Percentiles rank a stretch among this genome's conserved stretches.
Evolutionary conservation across 2,797 vertebrate genomes (phyloP).

Genomic region (Pseudopleuronectes americanus): DNA sequence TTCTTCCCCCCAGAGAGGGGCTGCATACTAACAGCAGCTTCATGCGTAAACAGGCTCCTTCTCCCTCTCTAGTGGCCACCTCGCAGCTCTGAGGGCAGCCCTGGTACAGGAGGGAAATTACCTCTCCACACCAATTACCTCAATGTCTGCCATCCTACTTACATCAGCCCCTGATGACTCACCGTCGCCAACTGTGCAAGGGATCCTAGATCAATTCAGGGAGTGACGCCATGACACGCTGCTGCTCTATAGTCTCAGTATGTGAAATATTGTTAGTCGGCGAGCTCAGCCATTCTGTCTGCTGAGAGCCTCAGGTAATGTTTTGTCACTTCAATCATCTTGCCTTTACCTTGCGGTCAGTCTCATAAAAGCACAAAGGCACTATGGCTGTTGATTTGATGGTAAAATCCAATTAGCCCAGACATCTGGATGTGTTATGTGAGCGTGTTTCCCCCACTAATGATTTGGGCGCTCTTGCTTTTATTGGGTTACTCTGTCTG

Average conservation of each 20-base stretch:
- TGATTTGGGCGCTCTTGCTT: slow-evolving; percentile 91
- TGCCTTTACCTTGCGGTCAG: slow-evolving; percentile 83
- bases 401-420: slow-evolving; percentile 95
- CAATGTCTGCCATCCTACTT: slow-evolving; percentile 57
- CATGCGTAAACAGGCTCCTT: slow-evolving; percentile 62
- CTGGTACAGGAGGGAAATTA: slow-evolving; percentile 69
- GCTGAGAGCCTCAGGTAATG: slow-evolving; percentile 76
- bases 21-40: slow-evolving; percentile 65
- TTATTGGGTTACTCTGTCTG: slow-evolving; percentile 97
- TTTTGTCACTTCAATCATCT: slow-evolving; percentile 68
- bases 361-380: slow-evolving; percentile 86
- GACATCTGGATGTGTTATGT: slow-evolving; percentile 95
- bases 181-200: slow-evolving; percentile 42
- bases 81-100: slow-evolving; percentile 54
- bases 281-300: slow-evolving; percentile 56
- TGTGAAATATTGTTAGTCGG: slow-evolving; percentile 8
- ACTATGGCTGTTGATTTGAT: slow-evolving; percentile 90
- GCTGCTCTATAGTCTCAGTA: not conserved
- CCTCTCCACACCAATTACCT: slow-evolving; percentile 73
- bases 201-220: slow-evolving; percentile 57
- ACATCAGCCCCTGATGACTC: slow-evolving; percentile 71
- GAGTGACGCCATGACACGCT: slow-evolving; percentile 11
- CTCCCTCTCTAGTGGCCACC: slow-evolving; percentile 59
- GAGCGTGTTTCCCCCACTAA: slow-evolving; percentile 92
- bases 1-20: slow-evolving; percentile 50